phyloP scores from a whole-genome alignment of 2,797 vertebrate genomes.

The Gymnocypris eckloni region DNA sequence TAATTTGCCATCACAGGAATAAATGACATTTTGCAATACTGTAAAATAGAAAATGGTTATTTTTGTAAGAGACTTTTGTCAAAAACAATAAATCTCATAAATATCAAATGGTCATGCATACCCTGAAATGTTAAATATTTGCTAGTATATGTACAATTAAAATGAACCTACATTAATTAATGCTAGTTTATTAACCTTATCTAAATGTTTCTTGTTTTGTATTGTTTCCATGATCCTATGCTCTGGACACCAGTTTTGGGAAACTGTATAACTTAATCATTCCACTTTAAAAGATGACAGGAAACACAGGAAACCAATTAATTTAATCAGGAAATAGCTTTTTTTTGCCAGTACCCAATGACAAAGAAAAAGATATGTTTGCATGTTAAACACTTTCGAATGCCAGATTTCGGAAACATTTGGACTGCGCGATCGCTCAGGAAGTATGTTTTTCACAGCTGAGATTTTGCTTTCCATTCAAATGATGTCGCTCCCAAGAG shows the following conservation, averaged over 20 bases:
- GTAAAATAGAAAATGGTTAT: background rate
- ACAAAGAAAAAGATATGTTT: slow-evolving; percentile 17
- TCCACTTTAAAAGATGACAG: slow-evolving; percentile 34
- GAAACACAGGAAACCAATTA: slow-evolving; percentile 49
- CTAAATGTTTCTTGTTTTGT: background rate
- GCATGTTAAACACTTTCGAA: slow-evolving; percentile 18
- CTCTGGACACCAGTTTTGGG: background rate
- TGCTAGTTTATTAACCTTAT: background rate
- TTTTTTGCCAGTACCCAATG: slow-evolving; percentile 30
- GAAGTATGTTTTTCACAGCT: slow-evolving; percentile 24
- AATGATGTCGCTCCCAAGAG: slow-evolving; percentile 48
- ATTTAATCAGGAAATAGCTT: slow-evolving; percentile 40
- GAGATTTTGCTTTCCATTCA: slow-evolving; percentile 41
- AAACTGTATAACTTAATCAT: slow-evolving; percentile 33
- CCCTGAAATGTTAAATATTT: background rate
- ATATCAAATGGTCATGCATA: background rate
- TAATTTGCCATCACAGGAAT: background rate
- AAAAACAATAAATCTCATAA: background rate
- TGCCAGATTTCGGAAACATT: slow-evolving; percentile 28
- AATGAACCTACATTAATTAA: background rate
- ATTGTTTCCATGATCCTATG: background rate
- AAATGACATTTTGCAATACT: background rate
- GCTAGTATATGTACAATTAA: background rate
- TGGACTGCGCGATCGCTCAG: background rate
- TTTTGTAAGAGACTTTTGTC: background rate